Percentiles rank a stretch among this genome's conserved stretches.
Evolutionary conservation across 2,113 vertebrate genomes (phyloP).

Genomic region (Gavia stellata): DNA sequence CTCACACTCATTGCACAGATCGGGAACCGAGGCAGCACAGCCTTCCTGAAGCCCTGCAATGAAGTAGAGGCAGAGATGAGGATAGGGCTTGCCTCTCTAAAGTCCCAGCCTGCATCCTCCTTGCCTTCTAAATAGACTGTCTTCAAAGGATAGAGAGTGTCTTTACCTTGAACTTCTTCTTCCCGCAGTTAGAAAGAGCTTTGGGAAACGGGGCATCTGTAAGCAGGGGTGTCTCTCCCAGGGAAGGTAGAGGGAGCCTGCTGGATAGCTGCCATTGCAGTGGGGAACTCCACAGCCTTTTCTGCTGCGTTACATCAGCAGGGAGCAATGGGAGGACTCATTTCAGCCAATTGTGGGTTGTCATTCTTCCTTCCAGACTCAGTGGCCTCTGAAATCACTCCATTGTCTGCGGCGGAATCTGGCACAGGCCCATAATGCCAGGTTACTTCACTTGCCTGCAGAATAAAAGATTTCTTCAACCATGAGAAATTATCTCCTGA

Average conservation of each 20-base stretch:
- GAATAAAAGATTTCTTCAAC: slow-evolving; percentile 63
- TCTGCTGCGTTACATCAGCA: slow-evolving; percentile 6
- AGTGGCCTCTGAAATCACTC: slow-evolving; percentile 51
- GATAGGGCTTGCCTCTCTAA: not conserved
- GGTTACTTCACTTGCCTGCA: slow-evolving; percentile 54
- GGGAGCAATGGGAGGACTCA: not conserved
- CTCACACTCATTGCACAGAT: not conserved
- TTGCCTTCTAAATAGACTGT: not conserved
- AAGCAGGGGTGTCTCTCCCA: not conserved
- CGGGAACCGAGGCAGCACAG: not conserved
- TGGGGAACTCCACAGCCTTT: not conserved
- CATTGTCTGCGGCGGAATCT: slow-evolving; percentile 20
- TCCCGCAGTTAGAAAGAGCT: not conserved
- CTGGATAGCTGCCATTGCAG: not conserved
- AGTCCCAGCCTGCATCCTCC: not conserved
- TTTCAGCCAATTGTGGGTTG: slow-evolving; percentile 1
- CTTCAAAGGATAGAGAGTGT: not conserved
- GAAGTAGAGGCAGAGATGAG: not conserved
- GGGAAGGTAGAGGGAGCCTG: not conserved
- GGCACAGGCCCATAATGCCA: slow-evolving; percentile 42
- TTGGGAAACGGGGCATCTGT: not conserved
- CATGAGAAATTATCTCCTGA: slow-evolving; percentile 38
- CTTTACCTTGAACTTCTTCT: not conserved
- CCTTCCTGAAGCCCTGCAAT: not conserved
- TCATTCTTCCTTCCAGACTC: slow-evolving; percentile 40